Evolutionary conservation across 1,140 invertebrate species (phyloP).

Genomic region (Metopolophium dirhodum): DNA sequence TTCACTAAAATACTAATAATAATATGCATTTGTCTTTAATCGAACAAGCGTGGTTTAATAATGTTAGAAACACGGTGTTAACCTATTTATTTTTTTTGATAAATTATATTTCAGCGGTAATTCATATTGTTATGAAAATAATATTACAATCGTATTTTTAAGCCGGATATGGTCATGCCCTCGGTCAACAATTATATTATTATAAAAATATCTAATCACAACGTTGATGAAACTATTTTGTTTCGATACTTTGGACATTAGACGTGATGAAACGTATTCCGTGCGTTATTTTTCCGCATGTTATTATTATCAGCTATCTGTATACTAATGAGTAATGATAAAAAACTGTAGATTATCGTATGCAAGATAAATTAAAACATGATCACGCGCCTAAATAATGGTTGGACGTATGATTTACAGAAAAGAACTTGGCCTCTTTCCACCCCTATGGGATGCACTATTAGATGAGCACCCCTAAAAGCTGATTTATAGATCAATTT

Average conservation of each 20-base stretch:
- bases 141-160: background rate
- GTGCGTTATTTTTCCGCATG: background rate
- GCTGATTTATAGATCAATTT: background rate
- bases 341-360: too few species aligned
- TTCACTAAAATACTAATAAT: background rate
- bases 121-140: background rate
- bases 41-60: background rate
- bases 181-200: background rate
- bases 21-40: too few species aligned
- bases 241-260: background rate
- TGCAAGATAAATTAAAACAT: too few species aligned
- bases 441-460: background rate
- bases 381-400: too few species aligned
- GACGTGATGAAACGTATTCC: background rate
- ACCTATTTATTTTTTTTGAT: background rate
- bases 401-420: background rate
- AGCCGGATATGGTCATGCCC: too few species aligned
- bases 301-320: background rate
- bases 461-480: background rate
- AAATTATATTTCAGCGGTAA: background rate
- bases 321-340: too few species aligned
- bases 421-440: background rate
- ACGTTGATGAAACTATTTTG: background rate
- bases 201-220: background rate
- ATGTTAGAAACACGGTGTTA: background rate